Conservation (phyloP, 2,888 invertebrate genomes). For the Pheosia gnoma region DNA sequence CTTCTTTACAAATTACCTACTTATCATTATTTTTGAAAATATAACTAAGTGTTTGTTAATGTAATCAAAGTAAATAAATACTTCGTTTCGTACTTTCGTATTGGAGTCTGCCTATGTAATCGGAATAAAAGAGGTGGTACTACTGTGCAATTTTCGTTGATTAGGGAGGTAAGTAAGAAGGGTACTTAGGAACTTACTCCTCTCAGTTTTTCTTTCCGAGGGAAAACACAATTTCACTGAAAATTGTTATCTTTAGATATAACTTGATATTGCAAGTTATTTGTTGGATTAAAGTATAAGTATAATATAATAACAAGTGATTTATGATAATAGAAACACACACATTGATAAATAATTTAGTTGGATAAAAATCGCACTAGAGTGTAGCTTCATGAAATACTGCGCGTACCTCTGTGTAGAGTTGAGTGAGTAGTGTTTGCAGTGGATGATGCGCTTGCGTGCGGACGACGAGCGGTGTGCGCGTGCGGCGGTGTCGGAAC, state of each 20-base stretch:
- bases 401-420: slow-evolving; percentile 65
- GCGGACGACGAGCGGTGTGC: slow-evolving; percentile 33
- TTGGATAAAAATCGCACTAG: neutral
- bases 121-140: too few species aligned
- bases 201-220: neutral
- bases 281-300: neutral
- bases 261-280: neutral
- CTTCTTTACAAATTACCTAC: too few species aligned
- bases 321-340: neutral
- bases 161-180: neutral
- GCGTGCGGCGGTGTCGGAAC: slow-evolving; percentile 38
- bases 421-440: slow-evolving; percentile 37
- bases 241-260: slow-evolving; percentile 14
- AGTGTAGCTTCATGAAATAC: slow-evolving; percentile 1
- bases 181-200: neutral
- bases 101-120: too few species aligned
- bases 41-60: neutral
- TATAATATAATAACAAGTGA: neutral
- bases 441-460: slow-evolving; percentile 41
- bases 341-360: neutral
- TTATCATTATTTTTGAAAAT: slow-evolving; percentile 5
- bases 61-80: neutral
- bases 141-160: too few species aligned
- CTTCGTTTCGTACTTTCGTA: too few species aligned
- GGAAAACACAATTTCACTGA: slow-evolving; percentile 31